Evolutionary conservation across 64 coral and sea anemone species (phyloP).

Genomic region (Dendronephthya gigantea): DNA sequence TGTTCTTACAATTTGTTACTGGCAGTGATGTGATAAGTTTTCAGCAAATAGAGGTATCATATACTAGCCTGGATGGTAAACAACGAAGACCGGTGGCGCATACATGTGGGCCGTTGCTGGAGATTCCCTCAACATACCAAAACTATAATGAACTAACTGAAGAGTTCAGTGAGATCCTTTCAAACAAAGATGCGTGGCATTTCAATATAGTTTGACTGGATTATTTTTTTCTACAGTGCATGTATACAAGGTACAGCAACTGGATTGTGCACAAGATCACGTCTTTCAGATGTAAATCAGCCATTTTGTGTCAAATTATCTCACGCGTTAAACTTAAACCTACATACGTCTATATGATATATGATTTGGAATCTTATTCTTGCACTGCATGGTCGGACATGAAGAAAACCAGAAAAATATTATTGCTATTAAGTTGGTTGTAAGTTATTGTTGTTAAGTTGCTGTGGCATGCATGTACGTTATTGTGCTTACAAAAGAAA

Average conservation of each 20-base stretch:
- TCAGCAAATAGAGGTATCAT: background rate
- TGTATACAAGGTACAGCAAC: background rate
- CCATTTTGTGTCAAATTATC: too few species aligned
- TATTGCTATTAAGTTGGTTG: too few species aligned
- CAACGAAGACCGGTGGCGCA: background rate
- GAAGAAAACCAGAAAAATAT: too few species aligned
- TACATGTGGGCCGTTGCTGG: background rate
- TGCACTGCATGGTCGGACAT: too few species aligned
- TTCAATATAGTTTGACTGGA: background rate
- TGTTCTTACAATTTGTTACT: background rate
- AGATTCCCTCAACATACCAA: background rate
- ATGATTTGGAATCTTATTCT: too few species aligned
- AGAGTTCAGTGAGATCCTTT: background rate
- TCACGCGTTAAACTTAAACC: too few species aligned
- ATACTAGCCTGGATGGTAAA: background rate
- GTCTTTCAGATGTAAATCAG: too few species aligned
- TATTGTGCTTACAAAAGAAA: too few species aligned
- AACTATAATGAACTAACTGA: background rate
- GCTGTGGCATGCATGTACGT: too few species aligned
- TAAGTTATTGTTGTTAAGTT: too few species aligned
- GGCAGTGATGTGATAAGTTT: background rate
- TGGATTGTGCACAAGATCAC: background rate
- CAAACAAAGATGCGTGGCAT: background rate
- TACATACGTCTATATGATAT: too few species aligned
- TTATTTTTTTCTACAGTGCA: too few species aligned